Conservation (phyloP, 2,113 vertebrate species). For the Phrynocephalus versicolor region DNA sequence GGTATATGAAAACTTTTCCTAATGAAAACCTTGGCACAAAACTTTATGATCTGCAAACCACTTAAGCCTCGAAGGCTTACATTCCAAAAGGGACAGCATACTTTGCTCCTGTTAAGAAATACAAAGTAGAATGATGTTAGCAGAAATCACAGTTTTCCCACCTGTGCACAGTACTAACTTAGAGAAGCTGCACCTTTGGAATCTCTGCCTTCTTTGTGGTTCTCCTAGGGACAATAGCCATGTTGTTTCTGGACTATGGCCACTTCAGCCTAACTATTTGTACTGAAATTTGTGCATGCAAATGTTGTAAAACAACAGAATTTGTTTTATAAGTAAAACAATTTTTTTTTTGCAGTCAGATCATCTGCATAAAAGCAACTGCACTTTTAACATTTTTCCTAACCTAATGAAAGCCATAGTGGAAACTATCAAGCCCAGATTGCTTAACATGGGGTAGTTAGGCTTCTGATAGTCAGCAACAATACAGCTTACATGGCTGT, state of each 20-base stretch:
- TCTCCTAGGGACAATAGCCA: conserved; percentile 11
- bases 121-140: neutral
- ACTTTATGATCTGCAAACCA: neutral
- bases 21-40: neutral
- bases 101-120: neutral
- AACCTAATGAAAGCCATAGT: conserved; percentile 17
- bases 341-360: neutral
- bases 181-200: neutral
- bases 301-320: neutral
- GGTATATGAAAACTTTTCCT: neutral
- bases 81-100: neutral
- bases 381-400: conserved; percentile 28
- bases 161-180: neutral
- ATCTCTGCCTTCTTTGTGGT: neutral
- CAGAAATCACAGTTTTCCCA: neutral
- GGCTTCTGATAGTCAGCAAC: neutral
- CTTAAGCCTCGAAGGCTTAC: conserved; percentile 2
- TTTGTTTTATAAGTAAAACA: conserved; percentile 8
- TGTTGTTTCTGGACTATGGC: conserved; percentile 1
- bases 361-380: conserved; percentile 2
- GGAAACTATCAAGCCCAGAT: neutral
- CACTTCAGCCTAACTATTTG: neutral
- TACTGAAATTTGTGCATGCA: neutral
- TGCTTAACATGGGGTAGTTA: neutral
- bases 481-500: neutral